These are phyloP conservation scores for Steatornis caripensis DNA, from an alignment of 2,113 vertebrate genomes.

Conservation along the genomic window DNA sequence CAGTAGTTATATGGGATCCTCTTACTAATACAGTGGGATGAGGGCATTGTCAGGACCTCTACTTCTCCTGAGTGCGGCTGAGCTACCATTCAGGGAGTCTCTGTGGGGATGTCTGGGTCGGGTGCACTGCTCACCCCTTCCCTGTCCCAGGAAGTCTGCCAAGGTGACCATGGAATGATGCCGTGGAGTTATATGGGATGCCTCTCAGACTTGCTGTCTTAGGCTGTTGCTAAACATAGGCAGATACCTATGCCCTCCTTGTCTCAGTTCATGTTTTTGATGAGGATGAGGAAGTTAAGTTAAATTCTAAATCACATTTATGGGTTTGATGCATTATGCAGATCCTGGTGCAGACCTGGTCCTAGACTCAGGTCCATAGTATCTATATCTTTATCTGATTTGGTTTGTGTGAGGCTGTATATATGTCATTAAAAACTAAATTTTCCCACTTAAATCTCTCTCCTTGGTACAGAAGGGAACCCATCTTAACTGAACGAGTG, in stretches of 20 bases:
- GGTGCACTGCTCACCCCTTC: neutral
- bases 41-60: neutral
- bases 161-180: neutral
- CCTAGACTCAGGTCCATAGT: rapidly evolving
- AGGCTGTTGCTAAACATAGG: neutral
- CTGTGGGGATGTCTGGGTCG: too few relatives aligned
- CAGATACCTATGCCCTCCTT: neutral
- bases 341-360: neutral
- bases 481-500: neutral
- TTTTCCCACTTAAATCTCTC: neutral
- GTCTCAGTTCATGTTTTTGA: neutral
- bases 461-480: neutral
- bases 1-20: neutral
- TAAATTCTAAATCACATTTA: neutral
- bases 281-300: neutral
- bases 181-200: neutral
- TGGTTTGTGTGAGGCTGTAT: neutral
- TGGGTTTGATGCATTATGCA: neutral
- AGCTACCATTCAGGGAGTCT: neutral
- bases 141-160: neutral
- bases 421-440: neutral
- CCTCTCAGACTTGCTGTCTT: neutral
- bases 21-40: neutral
- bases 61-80: neutral
- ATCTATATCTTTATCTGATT: neutral